Evolutionary conservation across 2,888 invertebrate genomes (phyloP), one percentile per base, ranked within the genome.

Genomic region (Eristalinus aeneus): DNA sequence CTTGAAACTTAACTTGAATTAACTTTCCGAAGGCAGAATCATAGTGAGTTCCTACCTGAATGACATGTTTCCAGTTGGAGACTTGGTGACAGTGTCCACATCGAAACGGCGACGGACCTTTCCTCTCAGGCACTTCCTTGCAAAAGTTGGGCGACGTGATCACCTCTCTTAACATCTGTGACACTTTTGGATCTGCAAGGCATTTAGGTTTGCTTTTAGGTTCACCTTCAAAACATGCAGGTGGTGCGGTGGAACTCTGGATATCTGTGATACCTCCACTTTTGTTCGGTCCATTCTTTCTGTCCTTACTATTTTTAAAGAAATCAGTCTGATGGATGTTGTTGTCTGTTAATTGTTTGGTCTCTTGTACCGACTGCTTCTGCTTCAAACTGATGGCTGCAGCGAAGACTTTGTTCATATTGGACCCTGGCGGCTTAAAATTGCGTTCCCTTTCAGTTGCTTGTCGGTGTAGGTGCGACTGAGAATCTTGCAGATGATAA

Each of bases 21-120:
- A 2, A 27, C 27, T 27, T 27, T 27, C 5, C 27, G 27, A 27
- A 27, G 2, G 2, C 27, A 27, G 5, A 2, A 16, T 16, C 8
- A 46, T n/a, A 46, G 8, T 3, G 16, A 0, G 1, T 1, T 16
- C 39, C 39, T 94, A 96, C 96, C 95, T 96, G 96, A 93, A 96
- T 96, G 91, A 96, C 96, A 94, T 96, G 96, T 94, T 96, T 96
- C 96, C 96, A 96, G 93, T 96, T 96, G 89, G 96, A 96, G 91
- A 96, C 94, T 93, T 96, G 96, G 93, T 95, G 95, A 93, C 96
- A 96, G 93, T 96, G 96, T 89, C 96, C 96, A 93, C 96, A 96
- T 90, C 96, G 95, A 91, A 94, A 95, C 90, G 94, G 94, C 91
- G 94, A 94, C 93, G 90, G 92, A 92, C 89, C 91, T 91, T 76